These are phyloP conservation scores for Pitangus sulphuratus DNA, from an alignment of 2,797 vertebrate species.

Conservation along the genomic window DNA sequence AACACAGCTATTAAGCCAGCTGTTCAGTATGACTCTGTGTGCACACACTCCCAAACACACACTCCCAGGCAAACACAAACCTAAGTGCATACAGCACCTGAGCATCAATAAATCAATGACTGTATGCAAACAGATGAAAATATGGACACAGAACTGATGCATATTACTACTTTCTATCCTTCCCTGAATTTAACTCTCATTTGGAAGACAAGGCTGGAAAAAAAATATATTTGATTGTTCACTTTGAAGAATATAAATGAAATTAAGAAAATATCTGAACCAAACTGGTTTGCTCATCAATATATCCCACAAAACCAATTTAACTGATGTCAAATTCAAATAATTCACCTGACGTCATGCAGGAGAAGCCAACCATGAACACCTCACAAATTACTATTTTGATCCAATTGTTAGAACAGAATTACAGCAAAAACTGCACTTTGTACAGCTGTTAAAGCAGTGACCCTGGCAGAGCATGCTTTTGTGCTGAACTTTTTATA, in stretches of 20 bases:
- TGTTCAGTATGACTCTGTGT: background rate
- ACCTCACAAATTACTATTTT: constrained; percentile 71
- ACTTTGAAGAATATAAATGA: background rate
- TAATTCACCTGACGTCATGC: constrained; percentile 60
- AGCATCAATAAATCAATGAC: background rate
- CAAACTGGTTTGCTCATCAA: background rate
- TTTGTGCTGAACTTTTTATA: constrained; percentile 69
- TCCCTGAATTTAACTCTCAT: background rate
- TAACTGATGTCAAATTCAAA: constrained; percentile 60
- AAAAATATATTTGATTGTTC: background rate
- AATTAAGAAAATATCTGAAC: background rate
- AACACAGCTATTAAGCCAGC: background rate
- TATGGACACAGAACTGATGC: background rate
- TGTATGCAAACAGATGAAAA: background rate
- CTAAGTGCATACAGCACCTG: background rate
- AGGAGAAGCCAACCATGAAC: constrained; percentile 50
- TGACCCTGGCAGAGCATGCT: constrained; percentile 71
- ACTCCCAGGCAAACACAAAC: background rate
- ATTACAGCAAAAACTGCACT: constrained; percentile 74
- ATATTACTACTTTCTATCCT: background rate
- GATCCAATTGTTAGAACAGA: constrained; percentile 68
- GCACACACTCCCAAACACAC: background rate
- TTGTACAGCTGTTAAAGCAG: constrained; percentile 75
- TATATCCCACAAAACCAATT: constrained; percentile 35
- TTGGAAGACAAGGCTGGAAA: background rate